Evolutionary conservation across 2,797 vertebrate species (phyloP), one percentile per base, ranked within the genome.

Genomic region (Anguilla pacifica): DNA sequence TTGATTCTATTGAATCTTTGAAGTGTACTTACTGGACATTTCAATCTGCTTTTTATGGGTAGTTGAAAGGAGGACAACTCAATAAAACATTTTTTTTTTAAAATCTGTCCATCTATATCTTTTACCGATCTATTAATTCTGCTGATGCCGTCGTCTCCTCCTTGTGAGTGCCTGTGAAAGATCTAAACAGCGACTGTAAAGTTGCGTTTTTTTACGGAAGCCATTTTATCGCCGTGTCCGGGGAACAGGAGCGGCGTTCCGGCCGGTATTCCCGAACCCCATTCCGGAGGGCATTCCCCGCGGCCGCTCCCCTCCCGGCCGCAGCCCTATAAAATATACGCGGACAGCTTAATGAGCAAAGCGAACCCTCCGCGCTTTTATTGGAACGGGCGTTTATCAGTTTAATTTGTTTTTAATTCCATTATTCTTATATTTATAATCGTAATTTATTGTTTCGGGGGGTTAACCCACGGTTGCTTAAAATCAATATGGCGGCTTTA

Each of bases 321-420:
- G 89, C 89, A 59, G 85, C 88, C 90, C 86, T 87, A 88, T 91
- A 91, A 92, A 91, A 84, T 43, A 88, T 85, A 89, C 88, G 85
- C 86, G 84, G 90, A 91, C 91, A 91, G 88, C 87, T 91, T 91
- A 91, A 92, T 91, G 90, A 89, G 86, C 88, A 87, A 85, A 87
- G 87, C 86, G 35, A 86, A 84, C 85, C 81, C 88, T 87, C 49
- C 85, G 84, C 86, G 90, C 87, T 88, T 91, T 91, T 89, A 92
- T 90, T 89, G 89, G 89, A 91, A 91, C 64, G 67, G 61, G 91
- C 89, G 88, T 85, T 88, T 90, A 91, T 91, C 91, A 85, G 91
- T 91, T 89, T 91, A 92, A 92, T 92, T 91, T 87, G 87, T 90
- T 84, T 91, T 91, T 92, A 89, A 91, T 92, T 92, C 89, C 74